Evolutionary conservation across 2,888 invertebrate species (phyloP), one percentile per base, ranked within the genome.

Genomic region (Mesoligia furuncula): DNA sequence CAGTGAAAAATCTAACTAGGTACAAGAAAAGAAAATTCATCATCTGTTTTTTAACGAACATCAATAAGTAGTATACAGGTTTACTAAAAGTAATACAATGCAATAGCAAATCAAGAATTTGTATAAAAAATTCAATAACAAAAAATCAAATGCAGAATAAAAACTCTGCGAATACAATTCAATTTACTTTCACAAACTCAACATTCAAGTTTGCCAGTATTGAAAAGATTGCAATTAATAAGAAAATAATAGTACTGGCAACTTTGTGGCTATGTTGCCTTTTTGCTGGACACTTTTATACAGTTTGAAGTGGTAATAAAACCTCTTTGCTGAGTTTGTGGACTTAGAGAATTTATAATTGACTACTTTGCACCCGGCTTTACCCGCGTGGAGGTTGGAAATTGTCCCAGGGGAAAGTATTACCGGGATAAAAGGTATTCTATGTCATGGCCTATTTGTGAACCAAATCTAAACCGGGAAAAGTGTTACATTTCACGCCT

Each of bases 171-270:
- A 61, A 11, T 6, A 27, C 51, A 0, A 36, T 27, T 45, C 1
- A n/a, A 79, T 42, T 51, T 31, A 45, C n/a, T 51, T 80, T 69
- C 36, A 80, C 9, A 36, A 68, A 31, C 31, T 45, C 9, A 13
- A 8, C 45, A 42, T 75, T 65, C 9, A 51, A 67, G 59, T 70
- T 39, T 27, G 2, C n/a, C 54, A 76, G 36, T 77, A 70, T 80
- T 81, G 39, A 45, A 80, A 76, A 45, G 42, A 54, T 67, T 48
- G 61, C 70, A 77, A 39, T 71, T 66, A 81, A 24, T 61, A 59
- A 61, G 24, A 70, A 77, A 24, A 54, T 24, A 20, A 76, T n/a
- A 27, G 75, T 15, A n/a, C 36, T 64, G 39, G 45, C 66, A 45
- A 76, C 76, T 76, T 70, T 62, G 54, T 70, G 77, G 54, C 45